Evolutionary conservation across 1,140 invertebrate genomes (phyloP).

Genomic region (Notospermus geniculatus): DNA sequence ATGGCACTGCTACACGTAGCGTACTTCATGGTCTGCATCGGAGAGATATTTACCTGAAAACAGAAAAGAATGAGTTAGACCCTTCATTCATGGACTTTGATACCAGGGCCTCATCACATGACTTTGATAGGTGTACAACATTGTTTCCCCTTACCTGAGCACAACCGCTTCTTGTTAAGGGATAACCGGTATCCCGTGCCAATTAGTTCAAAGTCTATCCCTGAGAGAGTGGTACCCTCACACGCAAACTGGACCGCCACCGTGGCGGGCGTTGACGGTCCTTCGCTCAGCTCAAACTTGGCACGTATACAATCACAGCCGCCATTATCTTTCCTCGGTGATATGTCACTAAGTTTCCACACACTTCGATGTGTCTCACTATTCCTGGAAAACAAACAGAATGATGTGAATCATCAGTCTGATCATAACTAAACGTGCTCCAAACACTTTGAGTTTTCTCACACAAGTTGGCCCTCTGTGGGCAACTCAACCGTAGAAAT

Average conservation of each 20-base stretch:
- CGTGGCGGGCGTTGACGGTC: slow-evolving; percentile 77
- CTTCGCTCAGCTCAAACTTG: slow-evolving; percentile 76
- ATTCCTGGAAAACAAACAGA: slow-evolving; percentile 59
- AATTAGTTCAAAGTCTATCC: slow-evolving; percentile 86
- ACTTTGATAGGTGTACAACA: not conserved
- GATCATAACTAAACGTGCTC: too few species aligned
- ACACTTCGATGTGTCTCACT: slow-evolving; percentile 76
- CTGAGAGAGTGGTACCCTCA: slow-evolving; percentile 90
- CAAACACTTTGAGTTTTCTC: too few species aligned
- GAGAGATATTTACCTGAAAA: slow-evolving; percentile 13
- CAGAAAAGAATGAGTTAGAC: slow-evolving; percentile 1
- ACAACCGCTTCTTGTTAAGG: slow-evolving; percentile 88
- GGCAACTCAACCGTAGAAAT: too few species aligned
- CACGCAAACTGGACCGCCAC: slow-evolving; percentile 91
- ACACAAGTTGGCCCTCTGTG: too few species aligned
- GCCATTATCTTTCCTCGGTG: slow-evolving; percentile 79
- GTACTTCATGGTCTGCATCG: slow-evolving; percentile 10
- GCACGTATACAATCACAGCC: slow-evolving; percentile 87
- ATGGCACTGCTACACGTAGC: slow-evolving; percentile 7
- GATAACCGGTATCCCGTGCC: slow-evolving; percentile 88
- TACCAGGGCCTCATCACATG: not conserved
- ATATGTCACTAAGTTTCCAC: slow-evolving; percentile 91
- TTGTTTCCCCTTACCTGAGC: slow-evolving; percentile 71
- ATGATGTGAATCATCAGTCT: too few species aligned
- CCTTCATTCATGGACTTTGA: slow-evolving; percentile 3